Conservation (phyloP, 92 coral and sea anemone species). For the Heteractis magnifica region DNA sequence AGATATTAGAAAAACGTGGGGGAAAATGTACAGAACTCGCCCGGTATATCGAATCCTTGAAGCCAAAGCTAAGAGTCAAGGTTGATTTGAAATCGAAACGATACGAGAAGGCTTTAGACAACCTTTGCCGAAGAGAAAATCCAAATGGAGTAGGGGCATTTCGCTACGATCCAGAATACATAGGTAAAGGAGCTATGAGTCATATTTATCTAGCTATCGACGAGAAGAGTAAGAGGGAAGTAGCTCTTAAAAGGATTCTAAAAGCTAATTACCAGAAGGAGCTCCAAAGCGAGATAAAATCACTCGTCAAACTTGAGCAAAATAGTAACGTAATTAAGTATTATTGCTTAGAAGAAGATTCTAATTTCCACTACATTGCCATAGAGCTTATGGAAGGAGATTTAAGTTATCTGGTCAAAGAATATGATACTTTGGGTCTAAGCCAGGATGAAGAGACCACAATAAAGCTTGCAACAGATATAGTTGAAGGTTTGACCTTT, state of each 20-base stretch:
- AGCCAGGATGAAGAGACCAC: neutral
- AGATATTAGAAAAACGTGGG: neutral
- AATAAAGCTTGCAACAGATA: constrained; percentile 28
- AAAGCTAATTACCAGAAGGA: constrained; percentile 28
- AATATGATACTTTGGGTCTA: neutral
- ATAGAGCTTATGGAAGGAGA: constrained; percentile 74
- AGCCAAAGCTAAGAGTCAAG: constrained; percentile 13
- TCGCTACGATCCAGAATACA: constrained; percentile 34
- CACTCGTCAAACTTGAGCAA: constrained; percentile 34
- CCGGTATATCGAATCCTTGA: neutral
- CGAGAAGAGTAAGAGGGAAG: constrained; percentile 55
- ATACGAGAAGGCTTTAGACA: constrained; percentile 16
- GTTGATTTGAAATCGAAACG: constrained; percentile 16
- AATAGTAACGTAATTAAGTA: constrained; percentile 50
- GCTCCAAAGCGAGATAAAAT: constrained; percentile 48
- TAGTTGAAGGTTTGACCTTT: constrained; percentile 50
- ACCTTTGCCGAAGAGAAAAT: constrained; percentile 3
- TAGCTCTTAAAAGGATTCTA: constrained; percentile 55
- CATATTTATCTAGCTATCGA: constrained; percentile 50
- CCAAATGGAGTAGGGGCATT: neutral
- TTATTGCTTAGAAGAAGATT: constrained; percentile 31
- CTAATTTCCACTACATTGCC: constrained; percentile 38
- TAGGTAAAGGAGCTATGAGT: constrained; percentile 63
- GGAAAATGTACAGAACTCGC: neutral
- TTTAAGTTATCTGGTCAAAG: constrained; percentile 28